Evolutionary conservation across 2,888 invertebrate species (phyloP), one percentile per base, ranked within the genome.

Genomic region (Dromius quadrimaculatus): DNA sequence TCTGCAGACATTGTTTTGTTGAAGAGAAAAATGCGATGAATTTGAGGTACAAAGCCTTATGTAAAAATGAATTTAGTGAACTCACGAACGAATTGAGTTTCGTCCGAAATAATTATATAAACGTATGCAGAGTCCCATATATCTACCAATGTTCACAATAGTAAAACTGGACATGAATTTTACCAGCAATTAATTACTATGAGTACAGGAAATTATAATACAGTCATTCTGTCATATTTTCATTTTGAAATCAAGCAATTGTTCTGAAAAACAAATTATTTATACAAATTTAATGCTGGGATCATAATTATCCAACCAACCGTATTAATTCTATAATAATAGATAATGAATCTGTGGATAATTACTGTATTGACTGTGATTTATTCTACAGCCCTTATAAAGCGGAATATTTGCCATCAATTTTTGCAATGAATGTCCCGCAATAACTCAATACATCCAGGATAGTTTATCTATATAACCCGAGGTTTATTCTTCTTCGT

Each of bases 381-480:
- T 61, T 61, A 61, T 61, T 19, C 32, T 11, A 22, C 22, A 22
- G 20, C 19, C 20, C 17, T 4, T 23, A 23, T n/a, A n/a, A 20
- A 3, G 61, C 5, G 61, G 6, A 38, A 8, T 3, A 61, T 61
- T 61, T 38, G 61, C 41, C 28, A 41, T 61, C 41, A 41, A 61
- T 41, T 61, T 50, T 61, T 20, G 22, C 41, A 20, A 50, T 2
- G 61, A 59, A 20, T 34, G 38, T 61, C 15, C 15, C 13, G 23
- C n/a, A 13, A 54, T 54, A 54, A 54, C 28, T 54, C 32, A 23
- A 28, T 13, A 11, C 23, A n/a, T n/a, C 4, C 50, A 2, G 13
- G 13, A 28, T 23, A 54, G 50, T 54, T 54, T 54, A 54, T 54
- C 50, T 54, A 54, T 47, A 20, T 57, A 57, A 57, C 59, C 19